Base-by-base conservation (phyloP, 2,888 invertebrate species). In the Dinocampus coccinellae region DNA sequence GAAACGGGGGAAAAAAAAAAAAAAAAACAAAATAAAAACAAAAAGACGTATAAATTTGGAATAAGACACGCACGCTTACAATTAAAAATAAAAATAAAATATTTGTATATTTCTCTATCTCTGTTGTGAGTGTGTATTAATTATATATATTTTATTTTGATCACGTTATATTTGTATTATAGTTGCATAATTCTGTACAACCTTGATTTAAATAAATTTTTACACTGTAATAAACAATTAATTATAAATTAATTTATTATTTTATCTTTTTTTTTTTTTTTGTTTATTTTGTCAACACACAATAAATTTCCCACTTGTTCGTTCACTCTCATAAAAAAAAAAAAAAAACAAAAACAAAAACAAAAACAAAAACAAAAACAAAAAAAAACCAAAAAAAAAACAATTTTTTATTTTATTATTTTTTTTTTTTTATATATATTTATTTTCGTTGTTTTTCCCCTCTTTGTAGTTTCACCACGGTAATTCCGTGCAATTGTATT, bases 161-260 rank as follows among this genome's bases (percentile, higher is more conserved):
- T n/a, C 39, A 39, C 39, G 39, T 39, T 39, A 39, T 39, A 39
- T 39, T 39, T 79, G n/a, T 81, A 79, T 81, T 81, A 80, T 82
- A 80, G 80, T 83, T 84, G 82, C 82, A 83, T 84, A 84, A 83
- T 81, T 79, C 80, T 76, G 74, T 47, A 68, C 39, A 39, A 39
- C 39, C 39, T 39, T 39, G 39, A 39, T 39, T 39, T 39, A 13
- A 39, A 39, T 13, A 39, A 39, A n/a, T 39, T 39, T n/a, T n/a
- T n/a, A 39, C 16, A n/a, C 7, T 47, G 16, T 20, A 47, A 6
- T 47, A 47, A n/a, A n/a, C n/a, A n/a, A n/a, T n/a, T n/a, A n/a
- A n/a, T 47, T 3, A 47, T 47, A 47, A 47, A 47, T 16, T 7
- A 1, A 47, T 47, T 16, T n/a, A 47, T 47, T 16, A 39, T 39